These are phyloP conservation scores for Scolopax mira DNA, from an alignment of 2,113 vertebrate genomes.

Conservation along the genomic window DNA sequence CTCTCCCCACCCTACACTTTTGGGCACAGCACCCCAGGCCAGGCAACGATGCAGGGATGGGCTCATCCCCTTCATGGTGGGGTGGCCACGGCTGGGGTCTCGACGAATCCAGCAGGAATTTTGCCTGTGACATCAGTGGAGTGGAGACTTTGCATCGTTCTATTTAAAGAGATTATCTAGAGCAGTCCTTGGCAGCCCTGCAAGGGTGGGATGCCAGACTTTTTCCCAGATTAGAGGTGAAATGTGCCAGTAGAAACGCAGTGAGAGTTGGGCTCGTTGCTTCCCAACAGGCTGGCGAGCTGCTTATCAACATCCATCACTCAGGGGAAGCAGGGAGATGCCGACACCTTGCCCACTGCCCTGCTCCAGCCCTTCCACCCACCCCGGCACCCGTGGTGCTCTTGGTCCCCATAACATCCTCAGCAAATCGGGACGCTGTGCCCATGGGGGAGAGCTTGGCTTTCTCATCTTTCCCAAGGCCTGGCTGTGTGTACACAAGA, in stretches of 20 bases:
- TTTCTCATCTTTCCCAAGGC: background rate
- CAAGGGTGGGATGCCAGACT: background rate
- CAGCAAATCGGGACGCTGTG: background rate
- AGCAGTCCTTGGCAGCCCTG: constrained; percentile 23
- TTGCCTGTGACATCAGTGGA: background rate
- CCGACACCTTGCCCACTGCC: background rate
- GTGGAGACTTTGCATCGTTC: background rate
- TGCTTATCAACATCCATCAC: background rate
- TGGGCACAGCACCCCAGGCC: background rate
- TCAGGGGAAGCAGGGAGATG: background rate
- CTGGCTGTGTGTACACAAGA: background rate
- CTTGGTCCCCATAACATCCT: fast-evolving
- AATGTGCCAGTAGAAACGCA: background rate
- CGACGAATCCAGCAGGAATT: background rate
- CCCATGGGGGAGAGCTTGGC: background rate
- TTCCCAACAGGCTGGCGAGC: background rate
- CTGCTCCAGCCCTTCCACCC: background rate
- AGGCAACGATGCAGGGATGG: fast-evolving
- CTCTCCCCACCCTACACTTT: background rate
- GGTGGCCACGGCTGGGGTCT: background rate
- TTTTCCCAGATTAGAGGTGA: constrained; percentile 37
- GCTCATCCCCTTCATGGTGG: fast-evolving
- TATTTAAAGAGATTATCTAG: constrained; percentile 51
- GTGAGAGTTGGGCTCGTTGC: background rate
- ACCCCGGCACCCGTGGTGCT: background rate